Percentiles rank a stretch among this genome's conserved stretches.
These are phyloP conservation scores for Tenthredo livida DNA, from an alignment of 2,888 invertebrate genomes.

Conservation along the genomic window DNA sequence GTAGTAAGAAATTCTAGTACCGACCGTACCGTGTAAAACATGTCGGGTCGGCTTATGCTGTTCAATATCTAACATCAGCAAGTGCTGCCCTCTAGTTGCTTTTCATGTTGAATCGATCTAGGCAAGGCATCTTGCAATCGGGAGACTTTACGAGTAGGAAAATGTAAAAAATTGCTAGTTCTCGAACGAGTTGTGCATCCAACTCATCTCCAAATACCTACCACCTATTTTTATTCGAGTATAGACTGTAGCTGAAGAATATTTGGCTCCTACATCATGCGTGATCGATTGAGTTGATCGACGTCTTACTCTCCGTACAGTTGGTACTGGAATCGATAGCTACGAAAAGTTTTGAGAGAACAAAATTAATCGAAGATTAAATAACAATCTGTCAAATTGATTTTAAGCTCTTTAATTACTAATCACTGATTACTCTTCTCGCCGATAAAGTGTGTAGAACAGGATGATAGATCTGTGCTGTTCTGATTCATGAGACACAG, in stretches of 20 bases:
- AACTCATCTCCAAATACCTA: constrained; percentile 4
- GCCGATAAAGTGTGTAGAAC: neutral
- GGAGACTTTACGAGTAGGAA: neutral
- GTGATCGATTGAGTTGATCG: constrained; percentile 16
- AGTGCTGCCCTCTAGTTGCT: constrained; percentile 32
- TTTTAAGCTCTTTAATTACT: neutral
- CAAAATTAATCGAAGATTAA: constrained; percentile 19
- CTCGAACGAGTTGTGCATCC: neutral
- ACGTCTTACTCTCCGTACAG: neutral
- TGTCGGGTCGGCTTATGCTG: neutral
- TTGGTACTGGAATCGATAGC: neutral
- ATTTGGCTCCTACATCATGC: neutral
- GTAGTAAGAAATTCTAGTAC: neutral
- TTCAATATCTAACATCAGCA: neutral
- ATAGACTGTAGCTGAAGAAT: neutral
- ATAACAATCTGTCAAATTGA: constrained; percentile 31
- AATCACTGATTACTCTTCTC: neutral
- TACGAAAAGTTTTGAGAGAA: neutral
- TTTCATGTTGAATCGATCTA: constrained; percentile 3
- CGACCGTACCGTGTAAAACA: neutral
- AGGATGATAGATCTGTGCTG: neutral
- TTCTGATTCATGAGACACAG: neutral
- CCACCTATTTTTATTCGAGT: neutral
- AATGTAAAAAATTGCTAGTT: neutral
- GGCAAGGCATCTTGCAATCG: neutral